Percentiles rank a stretch among this genome's conserved stretches.
Evolutionary conservation across 2,113 vertebrate species (phyloP).

Genomic region (Suncus etruscus): DNA sequence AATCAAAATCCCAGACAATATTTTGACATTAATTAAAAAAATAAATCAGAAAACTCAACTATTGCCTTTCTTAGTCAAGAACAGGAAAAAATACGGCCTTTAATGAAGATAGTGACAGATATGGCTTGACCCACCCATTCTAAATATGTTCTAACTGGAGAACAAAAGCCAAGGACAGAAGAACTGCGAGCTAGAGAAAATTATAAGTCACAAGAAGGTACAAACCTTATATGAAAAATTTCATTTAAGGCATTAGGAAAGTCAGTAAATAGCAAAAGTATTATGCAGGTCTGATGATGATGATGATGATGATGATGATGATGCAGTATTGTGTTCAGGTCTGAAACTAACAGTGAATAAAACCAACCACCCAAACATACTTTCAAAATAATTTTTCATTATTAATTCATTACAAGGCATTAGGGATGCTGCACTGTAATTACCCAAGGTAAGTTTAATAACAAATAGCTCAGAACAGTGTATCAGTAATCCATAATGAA

Average conservation of each 20-base stretch:
- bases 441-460: slow-evolving; percentile 32
- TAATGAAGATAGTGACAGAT: slow-evolving; percentile 42
- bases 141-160: slow-evolving; percentile 16
- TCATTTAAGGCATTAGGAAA: neutral
- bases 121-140: slow-evolving; percentile 29
- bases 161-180: slow-evolving; percentile 42
- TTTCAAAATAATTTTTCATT: slow-evolving; percentile 38
- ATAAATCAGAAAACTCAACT: slow-evolving; percentile 29
- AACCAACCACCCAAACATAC: slow-evolving; percentile 1
- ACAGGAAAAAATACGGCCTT: slow-evolving; percentile 15
- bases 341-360: slow-evolving; percentile 59
- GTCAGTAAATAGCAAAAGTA: slow-evolving; percentile 5
- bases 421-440: slow-evolving; percentile 9
- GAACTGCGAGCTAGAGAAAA: slow-evolving; percentile 43
- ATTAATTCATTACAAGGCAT: neutral
- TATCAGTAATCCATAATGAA: slow-evolving; percentile 56
- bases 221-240: slow-evolving; percentile 56
- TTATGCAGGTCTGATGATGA: neutral
- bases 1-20: slow-evolving; percentile 25
- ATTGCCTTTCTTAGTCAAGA: neutral
- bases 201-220: slow-evolving; percentile 31
- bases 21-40: slow-evolving; percentile 44
- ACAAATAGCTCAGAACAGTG: slow-evolving; percentile 35
- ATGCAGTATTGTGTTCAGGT: neutral
- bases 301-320: too few species aligned